Evolutionary conservation across 2,888 invertebrate species (phyloP), one percentile per base, ranked within the genome.

Genomic region (Cheilosia grossa): DNA sequence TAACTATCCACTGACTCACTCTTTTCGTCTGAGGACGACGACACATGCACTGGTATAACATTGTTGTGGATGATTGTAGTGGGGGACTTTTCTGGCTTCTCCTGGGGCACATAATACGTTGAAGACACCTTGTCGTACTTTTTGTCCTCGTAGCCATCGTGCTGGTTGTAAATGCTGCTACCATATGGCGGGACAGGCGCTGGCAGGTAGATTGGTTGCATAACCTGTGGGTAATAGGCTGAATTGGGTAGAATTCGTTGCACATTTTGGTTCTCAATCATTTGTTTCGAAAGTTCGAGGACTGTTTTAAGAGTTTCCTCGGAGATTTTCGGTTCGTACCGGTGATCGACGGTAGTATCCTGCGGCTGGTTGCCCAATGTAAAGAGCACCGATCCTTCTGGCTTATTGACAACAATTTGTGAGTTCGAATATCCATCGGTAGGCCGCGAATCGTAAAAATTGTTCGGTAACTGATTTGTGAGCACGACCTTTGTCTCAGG

Each of bases 231-330:
- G 70, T 89, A 91, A 77, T 88, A 91, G 9, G 87, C 88, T 1
- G 88, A 87, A 54, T 87, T 88, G 0, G 89, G 89, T 72, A 91
- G 30, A 15, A 91, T 88, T 64, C 90, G 90, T n/a, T 91, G 91
- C 30, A 91, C 61, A 80, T 91, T 91, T 79, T 92, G 91, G 9
- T 90, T 90, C 2, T 91, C 89, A 56, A 91, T 90, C 91, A 92
- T 91, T 87, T 92, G 92, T 74, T 92, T 91, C 0, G 92, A 92
- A 4, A 92, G 85, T 67, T 92, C 91, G 54, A 92, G 87, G 0
- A 92, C 91, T 0, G 92, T 92, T 82, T 91, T 92, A 2, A 92
- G 66, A 0, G 92, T 92, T 51, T 92, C 92, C 82, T 92, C 91
- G 0, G 92, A 91, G 3, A 92, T 91, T 69, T 91, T 90, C 0